Base-by-base conservation (phyloP, 1,140 invertebrate genomes). In the Lethrus apterus region DNA sequence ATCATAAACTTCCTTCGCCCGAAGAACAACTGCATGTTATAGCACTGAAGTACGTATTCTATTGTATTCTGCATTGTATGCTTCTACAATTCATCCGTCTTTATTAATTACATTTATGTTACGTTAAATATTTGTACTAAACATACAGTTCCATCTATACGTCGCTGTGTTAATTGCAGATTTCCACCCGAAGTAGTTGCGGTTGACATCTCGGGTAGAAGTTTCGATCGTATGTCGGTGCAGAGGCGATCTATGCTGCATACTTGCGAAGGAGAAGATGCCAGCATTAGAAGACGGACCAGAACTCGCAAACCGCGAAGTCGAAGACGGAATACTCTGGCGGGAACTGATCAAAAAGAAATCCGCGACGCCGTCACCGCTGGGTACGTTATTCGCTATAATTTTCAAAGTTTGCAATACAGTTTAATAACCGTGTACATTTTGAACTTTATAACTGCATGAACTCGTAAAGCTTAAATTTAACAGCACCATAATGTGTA, bases 281-380 rank as follows among this genome's bases (percentile, higher is more conserved):
- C 26, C 13, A 76, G 74, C 8, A 76, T 83, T 14, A 81, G 80
- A 61, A 71, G 83, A 61, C 70, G 83, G 55, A 84, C 80, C n/a
- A 73, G 82, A 50, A 78, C 77, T 24, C 72, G 84, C 48, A 83
- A 84, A 69, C 78, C 82, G 46, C 73, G 84, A 52, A 82, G 80
- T 65, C 87, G 70, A 78, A 33, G 89, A 75, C 75, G 89, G 65
- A 92, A 91, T 65, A 92, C 89, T 55, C 87, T 92, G 62, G 87
- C 88, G 52, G 87, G 88, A 56, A 89, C 84, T 52, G 85, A 88
- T 75, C 81, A 86, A 59, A 87, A 86, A 70, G 86, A 89, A 73
- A 83, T 89, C 68, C 77, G 80, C 68, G 80, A 84, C 68, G 83
- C 82, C 63, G 74, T 83, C 52, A 54, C 54, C 8, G 81, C 79